Conservation (phyloP, 2,113 vertebrate species). For the Oreotragus oreotragus region DNA sequence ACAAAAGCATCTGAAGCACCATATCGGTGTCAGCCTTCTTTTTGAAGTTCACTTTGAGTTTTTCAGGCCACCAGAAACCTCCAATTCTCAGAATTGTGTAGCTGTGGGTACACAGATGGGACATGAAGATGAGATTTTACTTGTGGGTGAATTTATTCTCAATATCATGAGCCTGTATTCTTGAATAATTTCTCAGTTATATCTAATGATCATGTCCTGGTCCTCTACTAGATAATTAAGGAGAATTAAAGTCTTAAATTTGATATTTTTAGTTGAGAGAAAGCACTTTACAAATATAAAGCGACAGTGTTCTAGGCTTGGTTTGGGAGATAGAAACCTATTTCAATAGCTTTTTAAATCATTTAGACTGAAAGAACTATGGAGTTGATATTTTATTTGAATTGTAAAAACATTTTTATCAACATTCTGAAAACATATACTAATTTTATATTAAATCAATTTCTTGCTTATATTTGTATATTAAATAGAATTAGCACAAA, state of each 20-base stretch:
- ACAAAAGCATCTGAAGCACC: not conserved
- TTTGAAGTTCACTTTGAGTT: not conserved
- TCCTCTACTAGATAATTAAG: not conserved
- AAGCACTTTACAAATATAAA: not conserved
- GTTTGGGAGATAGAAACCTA: not conserved
- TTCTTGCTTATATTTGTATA: constrained; percentile 1
- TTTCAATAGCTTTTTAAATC: not conserved
- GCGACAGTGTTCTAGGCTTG: not conserved
- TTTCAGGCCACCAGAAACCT: not conserved
- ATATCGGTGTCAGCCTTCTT: not conserved
- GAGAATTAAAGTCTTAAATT: not conserved
- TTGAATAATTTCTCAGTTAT: not conserved
- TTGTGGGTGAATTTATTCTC: not conserved
- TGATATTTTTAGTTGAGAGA: not conserved
- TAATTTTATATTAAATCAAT: not conserved
- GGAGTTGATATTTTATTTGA: not conserved
- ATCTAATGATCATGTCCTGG: too few relatives aligned
- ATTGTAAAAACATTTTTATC: not conserved
- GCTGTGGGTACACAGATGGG: accelerated
- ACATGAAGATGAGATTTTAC: not conserved
- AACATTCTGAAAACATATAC: not conserved
- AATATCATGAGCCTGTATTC: too few relatives aligned
- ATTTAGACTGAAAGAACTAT: not conserved
- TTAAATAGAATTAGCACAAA: constrained; percentile 36
- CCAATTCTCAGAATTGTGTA: not conserved